phyloP scores from a whole-genome alignment of 2,113 vertebrate species.

The Canis aureus region DNA sequence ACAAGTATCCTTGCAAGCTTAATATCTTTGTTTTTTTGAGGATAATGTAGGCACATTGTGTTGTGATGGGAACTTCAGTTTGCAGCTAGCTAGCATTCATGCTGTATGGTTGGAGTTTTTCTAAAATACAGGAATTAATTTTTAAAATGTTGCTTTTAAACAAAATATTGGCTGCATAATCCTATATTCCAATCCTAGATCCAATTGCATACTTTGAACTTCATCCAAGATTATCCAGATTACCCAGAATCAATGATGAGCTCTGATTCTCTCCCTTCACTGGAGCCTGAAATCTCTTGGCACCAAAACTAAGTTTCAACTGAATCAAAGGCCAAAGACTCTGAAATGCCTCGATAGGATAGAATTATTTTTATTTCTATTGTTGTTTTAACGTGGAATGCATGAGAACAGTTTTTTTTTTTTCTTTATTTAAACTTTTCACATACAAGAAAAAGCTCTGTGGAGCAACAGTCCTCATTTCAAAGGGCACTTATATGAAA shows the following conservation, averaged over 20 bases:
- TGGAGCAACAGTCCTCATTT: slow-evolving; percentile 62
- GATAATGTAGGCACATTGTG: background rate
- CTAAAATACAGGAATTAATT: slow-evolving; percentile 31
- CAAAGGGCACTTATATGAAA: slow-evolving; percentile 37
- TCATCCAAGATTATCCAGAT: slow-evolving; percentile 38
- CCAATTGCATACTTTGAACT: slow-evolving; percentile 17
- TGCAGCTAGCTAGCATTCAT: background rate
- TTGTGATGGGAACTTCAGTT: background rate
- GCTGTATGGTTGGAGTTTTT: background rate
- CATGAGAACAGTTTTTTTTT: slow-evolving; percentile 60
- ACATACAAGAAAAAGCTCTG: slow-evolving; percentile 61
- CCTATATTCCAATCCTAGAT: slow-evolving; percentile 47
- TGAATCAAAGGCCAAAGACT: slow-evolving; percentile 63
- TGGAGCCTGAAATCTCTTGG: slow-evolving; percentile 66
- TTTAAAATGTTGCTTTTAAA: slow-evolving; percentile 39
- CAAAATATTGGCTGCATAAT: slow-evolving; percentile 32
- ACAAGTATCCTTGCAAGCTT: slow-evolving; percentile 42
- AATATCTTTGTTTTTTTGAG: slow-evolving; percentile 60
- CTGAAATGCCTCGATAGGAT: slow-evolving; percentile 54
- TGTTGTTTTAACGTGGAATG: slow-evolving; percentile 74
- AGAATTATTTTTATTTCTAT: slow-evolving; percentile 77
- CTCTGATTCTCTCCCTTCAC: background rate
- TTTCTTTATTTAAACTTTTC: slow-evolving; percentile 75
- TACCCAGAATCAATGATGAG: background rate
- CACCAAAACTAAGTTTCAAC: slow-evolving; percentile 20